phyloP scores from a whole-genome alignment of 1,140 invertebrate genomes.

The Tetramorium simillimum region DNA sequence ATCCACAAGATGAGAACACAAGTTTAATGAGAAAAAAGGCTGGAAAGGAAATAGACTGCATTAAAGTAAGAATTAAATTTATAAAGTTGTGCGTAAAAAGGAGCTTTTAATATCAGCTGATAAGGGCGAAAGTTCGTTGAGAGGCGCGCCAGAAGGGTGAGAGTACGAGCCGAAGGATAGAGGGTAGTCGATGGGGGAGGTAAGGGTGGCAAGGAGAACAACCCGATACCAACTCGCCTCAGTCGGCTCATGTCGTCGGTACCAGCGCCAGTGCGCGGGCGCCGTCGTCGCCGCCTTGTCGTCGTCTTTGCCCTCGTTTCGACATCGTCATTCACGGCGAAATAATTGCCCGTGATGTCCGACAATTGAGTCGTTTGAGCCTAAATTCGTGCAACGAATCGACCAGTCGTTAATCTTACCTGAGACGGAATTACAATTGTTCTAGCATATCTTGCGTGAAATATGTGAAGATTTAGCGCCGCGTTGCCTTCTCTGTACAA shows the following conservation, averaged over 20 bases:
- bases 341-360: slow-evolving; percentile 37
- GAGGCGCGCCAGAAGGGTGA: background rate
- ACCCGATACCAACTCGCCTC: slow-evolving; percentile 36
- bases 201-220: slow-evolving; percentile 42
- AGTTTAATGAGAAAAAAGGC: background rate
- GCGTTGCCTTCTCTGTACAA: background rate
- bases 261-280: slow-evolving; percentile 52
- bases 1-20: slow-evolving; percentile 3
- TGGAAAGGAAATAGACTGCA: background rate
- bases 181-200: slow-evolving; percentile 18
- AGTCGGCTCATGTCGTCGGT: slow-evolving; percentile 37
- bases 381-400: slow-evolving; percentile 11
- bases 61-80: slow-evolving; percentile 25
- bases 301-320: slow-evolving; percentile 34
- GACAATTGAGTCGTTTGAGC: slow-evolving; percentile 1
- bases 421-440: background rate
- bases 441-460: background rate
- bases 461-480: background rate
- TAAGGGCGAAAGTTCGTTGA: slow-evolving; percentile 31
- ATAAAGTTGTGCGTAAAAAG: background rate
- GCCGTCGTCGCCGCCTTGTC: slow-evolving; percentile 12
- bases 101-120: slow-evolving; percentile 28
- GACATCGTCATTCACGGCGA: slow-evolving; percentile 18
- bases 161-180: background rate
- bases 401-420: background rate